Conservation (phyloP, 2,113 vertebrate species). For the Paracanthobrama guichenoti region DNA sequence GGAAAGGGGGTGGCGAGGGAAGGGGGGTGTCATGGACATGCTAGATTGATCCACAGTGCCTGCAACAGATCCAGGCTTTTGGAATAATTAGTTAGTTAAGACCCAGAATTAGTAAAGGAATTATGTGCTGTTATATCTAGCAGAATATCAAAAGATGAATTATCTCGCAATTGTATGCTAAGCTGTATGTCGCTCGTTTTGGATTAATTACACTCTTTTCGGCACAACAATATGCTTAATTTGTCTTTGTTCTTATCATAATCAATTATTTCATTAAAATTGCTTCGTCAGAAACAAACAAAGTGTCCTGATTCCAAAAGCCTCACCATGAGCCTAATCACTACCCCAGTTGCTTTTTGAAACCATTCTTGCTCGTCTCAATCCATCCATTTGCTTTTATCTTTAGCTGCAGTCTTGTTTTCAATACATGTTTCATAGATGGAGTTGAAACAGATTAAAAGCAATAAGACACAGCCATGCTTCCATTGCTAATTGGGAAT, state of each 20-base stretch:
- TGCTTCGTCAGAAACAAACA: conserved; percentile 15
- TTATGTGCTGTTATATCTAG: conserved; percentile 55
- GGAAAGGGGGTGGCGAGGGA: conserved; percentile 28
- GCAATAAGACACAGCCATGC: conserved; percentile 59
- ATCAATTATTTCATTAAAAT: conserved; percentile 24
- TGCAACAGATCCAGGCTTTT: conserved; percentile 63
- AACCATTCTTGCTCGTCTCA: conserved; percentile 59
- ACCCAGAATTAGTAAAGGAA: conserved; percentile 55
- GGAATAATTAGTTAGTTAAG: conserved; percentile 55
- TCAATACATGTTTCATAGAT: conserved; percentile 50
- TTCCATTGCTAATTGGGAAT: conserved; percentile 67
- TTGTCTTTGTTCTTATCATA: conserved; percentile 10
- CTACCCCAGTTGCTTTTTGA: background rate
- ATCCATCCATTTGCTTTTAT: conserved; percentile 60
- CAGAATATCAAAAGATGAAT: conserved; percentile 50
- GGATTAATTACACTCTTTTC: conserved; percentile 53
- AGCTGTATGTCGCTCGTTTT: conserved; percentile 66
- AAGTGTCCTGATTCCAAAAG: conserved; percentile 20
- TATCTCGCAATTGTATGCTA: conserved; percentile 73
- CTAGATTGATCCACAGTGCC: conserved; percentile 81
- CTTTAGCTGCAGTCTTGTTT: conserved; percentile 43
- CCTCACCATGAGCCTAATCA: too few species aligned
- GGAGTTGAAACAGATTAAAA: conserved; percentile 19
- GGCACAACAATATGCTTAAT: conserved; percentile 55
- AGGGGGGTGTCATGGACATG: conserved; percentile 75